Percentiles rank a stretch among this genome's conserved stretches.
These are phyloP conservation scores for Hyaena hyaena DNA, from an alignment of 2,113 vertebrate genomes.

Conservation along the genomic window DNA sequence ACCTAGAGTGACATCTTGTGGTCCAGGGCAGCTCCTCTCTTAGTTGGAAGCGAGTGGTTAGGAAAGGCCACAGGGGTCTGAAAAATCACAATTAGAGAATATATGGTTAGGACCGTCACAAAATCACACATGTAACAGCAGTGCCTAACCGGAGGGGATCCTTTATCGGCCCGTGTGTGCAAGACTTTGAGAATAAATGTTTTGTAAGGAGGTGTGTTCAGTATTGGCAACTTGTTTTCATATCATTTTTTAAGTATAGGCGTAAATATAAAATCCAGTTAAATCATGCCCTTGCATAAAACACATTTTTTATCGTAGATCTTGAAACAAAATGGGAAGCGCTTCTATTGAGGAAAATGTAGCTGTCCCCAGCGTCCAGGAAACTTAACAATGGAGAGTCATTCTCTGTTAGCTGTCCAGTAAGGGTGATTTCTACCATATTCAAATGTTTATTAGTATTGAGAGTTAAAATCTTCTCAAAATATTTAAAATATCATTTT, in stretches of 20 bases:
- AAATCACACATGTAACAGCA: neutral
- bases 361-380: neutral
- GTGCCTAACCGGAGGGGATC: neutral
- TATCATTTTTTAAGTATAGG: neutral
- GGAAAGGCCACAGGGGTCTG: neutral
- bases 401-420: neutral
- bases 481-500: neutral
- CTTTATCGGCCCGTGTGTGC: neutral
- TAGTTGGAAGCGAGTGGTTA: neutral
- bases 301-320: neutral
- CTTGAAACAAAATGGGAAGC: neutral
- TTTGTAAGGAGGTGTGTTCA: neutral
- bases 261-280: neutral
- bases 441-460: neutral
- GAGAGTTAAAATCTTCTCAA: neutral
- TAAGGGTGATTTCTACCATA: neutral
- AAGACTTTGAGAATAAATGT: neutral
- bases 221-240: neutral
- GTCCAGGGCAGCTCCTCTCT: neutral
- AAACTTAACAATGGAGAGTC: neutral
- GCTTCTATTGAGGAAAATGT: neutral
- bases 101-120: neutral
- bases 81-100: neutral
- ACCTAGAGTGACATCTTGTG: slow-evolving; percentile 45
- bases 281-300: neutral